Evolutionary conservation across 2,888 invertebrate genomes (phyloP), one percentile per base, ranked within the genome.

Genomic region (Drosophila prostipennis): DNA sequence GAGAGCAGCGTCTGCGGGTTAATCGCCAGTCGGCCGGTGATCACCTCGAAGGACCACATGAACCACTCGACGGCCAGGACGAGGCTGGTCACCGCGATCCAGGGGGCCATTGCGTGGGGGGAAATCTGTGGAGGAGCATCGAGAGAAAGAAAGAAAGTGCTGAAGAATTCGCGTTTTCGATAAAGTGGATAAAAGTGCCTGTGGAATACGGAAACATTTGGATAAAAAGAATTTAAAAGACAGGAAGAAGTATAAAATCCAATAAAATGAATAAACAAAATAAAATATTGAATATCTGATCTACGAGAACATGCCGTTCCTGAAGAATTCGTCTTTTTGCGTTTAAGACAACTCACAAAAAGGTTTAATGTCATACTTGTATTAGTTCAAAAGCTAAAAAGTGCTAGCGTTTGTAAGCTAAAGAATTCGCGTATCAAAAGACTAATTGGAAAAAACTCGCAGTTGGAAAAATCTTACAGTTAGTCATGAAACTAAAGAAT

Each of bases 71-170:
- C 0, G 14, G 6, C 5, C n/a, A 80, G 37, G 8, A 61, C 11
- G 0, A 68, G 0, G 0, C 36, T 19, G 23, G 60, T 74, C 10
- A 77, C 4, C 2, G 49, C 8, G 6, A 79, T 8, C 81, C 81
- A 84, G 0, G 75, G 85, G n/a, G 23, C 3, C 23, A 84, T 51
- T 2, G 34, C 55, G 1, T 3, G 0, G 0, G 80, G 80, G 0
- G 39, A 34, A 1, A 46, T 11, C 46, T 46, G 45, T 26, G 6
- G 6, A 2, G 10, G 6, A n/a, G 19, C 2, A 3, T 29, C 6
- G 46, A 46, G 1, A 11, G 10, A 29, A 23, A 1, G 11, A 19
- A 6, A 6, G 11, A 23, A 13, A 26, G 26, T n/a, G 7, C 39
- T 39, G 3, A 39, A 39, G 39, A 39, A 39, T 14, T n/a, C 14